phyloP scores from a whole-genome alignment of 2,797 vertebrate species.

The Tapera naevia region DNA sequence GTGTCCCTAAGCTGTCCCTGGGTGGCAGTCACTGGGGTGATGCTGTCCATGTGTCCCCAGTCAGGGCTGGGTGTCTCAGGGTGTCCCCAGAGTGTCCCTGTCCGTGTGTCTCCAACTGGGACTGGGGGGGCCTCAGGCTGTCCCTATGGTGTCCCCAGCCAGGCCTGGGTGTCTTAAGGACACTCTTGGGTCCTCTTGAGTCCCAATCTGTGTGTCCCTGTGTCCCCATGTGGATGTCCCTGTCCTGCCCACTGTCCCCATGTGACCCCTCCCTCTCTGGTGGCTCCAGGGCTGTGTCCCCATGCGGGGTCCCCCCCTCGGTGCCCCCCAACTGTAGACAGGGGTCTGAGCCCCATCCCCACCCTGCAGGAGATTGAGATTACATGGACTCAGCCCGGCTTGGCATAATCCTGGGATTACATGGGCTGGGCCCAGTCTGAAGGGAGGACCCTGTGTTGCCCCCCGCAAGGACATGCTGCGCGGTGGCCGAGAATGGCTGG shows the following conservation, averaged over 20 bases:
- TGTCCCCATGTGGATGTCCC: neutral
- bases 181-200: fast-evolving
- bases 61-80: no score
- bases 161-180: no score
- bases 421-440: neutral
- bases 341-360: neutral
- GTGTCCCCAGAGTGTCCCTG: neutral
- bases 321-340: neutral
- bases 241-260: no score
- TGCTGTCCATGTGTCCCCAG: neutral
- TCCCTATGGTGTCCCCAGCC: no score
- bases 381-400: conserved; percentile 1
- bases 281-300: neutral
- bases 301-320: no score
- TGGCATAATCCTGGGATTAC: conserved; percentile 22
- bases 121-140: no score
- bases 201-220: neutral
- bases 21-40: neutral
- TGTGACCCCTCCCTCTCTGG: fast-evolving
- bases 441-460: neutral
- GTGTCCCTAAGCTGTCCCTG: neutral
- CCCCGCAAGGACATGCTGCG: neutral
- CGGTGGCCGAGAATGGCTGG: neutral
- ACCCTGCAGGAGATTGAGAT: conserved; percentile 10
- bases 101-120: fast-evolving